phyloP scores from a whole-genome alignment of 2,888 invertebrate species.

The Penaeus monodon region DNA sequence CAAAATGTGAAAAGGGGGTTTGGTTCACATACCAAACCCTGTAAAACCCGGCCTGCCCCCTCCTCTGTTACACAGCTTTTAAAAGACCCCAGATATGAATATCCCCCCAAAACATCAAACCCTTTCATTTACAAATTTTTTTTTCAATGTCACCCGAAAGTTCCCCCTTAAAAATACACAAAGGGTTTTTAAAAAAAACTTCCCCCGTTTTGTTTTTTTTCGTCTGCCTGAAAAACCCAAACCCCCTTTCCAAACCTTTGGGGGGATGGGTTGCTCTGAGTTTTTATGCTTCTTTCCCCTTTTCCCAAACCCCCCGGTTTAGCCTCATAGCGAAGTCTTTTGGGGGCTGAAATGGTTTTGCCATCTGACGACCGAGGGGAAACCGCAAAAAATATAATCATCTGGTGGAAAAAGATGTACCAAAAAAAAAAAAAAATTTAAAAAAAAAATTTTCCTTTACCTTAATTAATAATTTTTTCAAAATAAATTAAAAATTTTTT shows the following conservation, averaged over 20 bases:
- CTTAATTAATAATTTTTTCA: too few species aligned
- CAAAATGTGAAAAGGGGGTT: constrained; percentile 70
- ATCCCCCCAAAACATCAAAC: background rate
- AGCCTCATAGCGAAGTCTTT: constrained; percentile 68
- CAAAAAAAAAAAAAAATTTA: too few species aligned
- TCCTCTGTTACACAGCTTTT: constrained; percentile 69
- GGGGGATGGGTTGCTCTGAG: constrained; percentile 68
- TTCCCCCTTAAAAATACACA: background rate
- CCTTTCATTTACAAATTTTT: too few species aligned
- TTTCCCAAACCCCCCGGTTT: constrained; percentile 68
- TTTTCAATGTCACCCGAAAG: background rate
- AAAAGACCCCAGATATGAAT: background rate
- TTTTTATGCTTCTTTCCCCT: constrained; percentile 68
- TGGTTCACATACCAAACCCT: constrained; percentile 70
- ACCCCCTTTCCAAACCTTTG: constrained; percentile 70
- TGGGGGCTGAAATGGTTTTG: constrained; percentile 69
- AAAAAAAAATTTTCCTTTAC: too few species aligned
- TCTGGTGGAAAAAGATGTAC: constrained; percentile 22
- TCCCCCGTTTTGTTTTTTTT: constrained; percentile 70
- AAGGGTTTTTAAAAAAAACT: background rate
- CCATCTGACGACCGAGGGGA: constrained; percentile 69
- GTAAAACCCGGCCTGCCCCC: constrained; percentile 69
- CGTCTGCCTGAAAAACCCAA: constrained; percentile 68
- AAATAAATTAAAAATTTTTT: too few species aligned
- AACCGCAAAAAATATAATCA: constrained; percentile 55